Evolutionary conservation across 23 tunicate species (phyloP).

Genomic region (Botrylloides violaceus): DNA sequence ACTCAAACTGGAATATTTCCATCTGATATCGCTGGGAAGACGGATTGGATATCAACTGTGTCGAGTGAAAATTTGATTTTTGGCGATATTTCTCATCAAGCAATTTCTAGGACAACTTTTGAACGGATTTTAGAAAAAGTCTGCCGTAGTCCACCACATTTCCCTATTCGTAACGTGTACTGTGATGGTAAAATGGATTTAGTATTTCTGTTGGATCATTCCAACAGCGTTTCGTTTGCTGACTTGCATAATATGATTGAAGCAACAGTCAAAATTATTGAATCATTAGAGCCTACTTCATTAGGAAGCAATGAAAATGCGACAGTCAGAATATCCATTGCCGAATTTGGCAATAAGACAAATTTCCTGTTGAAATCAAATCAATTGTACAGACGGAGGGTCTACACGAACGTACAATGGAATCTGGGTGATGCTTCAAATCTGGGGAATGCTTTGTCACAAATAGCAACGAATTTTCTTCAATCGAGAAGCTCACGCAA

Average conservation of each 20-base stretch:
- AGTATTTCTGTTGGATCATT: conserved; percentile 31
- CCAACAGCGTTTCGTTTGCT: not conserved
- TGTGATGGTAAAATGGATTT: conserved; percentile 32
- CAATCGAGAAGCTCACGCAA: not conserved
- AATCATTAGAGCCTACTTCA: conserved; percentile 7
- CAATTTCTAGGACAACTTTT: not conserved
- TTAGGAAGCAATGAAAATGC: conserved; percentile 1
- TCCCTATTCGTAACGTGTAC: conserved; percentile 16
- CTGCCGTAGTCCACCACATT: conserved; percentile 29
- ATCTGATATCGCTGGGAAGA: conserved; percentile 8
- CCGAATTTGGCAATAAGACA: conserved; percentile 9
- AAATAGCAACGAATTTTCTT: not conserved
- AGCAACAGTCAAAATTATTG: conserved; percentile 30
- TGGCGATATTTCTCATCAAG: not conserved
- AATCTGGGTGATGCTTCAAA: not conserved
- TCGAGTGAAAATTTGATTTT: conserved; percentile 20
- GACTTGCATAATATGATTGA: conserved; percentile 22
- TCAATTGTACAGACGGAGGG: not conserved
- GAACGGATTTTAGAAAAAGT: conserved; percentile 4
- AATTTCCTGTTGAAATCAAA: conserved; percentile 3
- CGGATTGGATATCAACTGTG: conserved; percentile 5
- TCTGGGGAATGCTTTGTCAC: not conserved
- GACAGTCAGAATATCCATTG: conserved; percentile 10
- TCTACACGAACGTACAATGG: no score
- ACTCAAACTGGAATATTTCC: conserved; percentile 12